phyloP scores from a whole-genome alignment of 1,140 invertebrate genomes.

The Marisa cornuarietis region DNA sequence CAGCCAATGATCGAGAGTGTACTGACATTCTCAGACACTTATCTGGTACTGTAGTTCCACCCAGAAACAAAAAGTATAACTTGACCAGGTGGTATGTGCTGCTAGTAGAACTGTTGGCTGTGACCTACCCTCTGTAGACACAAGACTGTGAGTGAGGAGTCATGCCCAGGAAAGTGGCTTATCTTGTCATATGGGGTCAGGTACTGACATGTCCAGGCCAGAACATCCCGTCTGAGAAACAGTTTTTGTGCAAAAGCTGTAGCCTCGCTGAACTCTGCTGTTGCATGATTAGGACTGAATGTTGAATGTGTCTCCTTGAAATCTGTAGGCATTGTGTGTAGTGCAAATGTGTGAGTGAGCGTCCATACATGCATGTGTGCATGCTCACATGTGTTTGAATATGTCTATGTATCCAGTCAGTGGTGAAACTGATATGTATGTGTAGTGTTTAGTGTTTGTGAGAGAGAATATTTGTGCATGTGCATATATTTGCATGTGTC shows the following conservation, averaged over 20 bases:
- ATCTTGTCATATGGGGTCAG: not conserved
- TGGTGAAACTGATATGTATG: not conserved
- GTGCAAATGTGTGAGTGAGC: not conserved
- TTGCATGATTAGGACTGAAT: not conserved
- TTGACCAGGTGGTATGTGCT: too few relatives aligned
- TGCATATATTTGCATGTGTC: conserved; percentile 7
- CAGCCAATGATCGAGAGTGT: too few relatives aligned
- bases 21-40: too few relatives aligned
- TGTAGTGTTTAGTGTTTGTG: conserved; percentile 2
- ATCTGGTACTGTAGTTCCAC: too few relatives aligned
- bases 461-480: not conserved
- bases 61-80: too few relatives aligned
- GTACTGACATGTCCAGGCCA: not conserved
- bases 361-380: not conserved
- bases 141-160: too few relatives aligned
- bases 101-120: too few relatives aligned
- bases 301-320: too few relatives aligned
- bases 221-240: too few relatives aligned
- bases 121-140: too few relatives aligned
- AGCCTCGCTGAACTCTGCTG: not conserved
- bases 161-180: too few relatives aligned
- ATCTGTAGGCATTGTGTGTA: not conserved
- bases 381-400: not conserved
- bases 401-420: not conserved
- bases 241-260: too few relatives aligned